Conservation (phyloP, 2,797 vertebrate genomes). For the Cynodonichthys magdalenae region DNA sequence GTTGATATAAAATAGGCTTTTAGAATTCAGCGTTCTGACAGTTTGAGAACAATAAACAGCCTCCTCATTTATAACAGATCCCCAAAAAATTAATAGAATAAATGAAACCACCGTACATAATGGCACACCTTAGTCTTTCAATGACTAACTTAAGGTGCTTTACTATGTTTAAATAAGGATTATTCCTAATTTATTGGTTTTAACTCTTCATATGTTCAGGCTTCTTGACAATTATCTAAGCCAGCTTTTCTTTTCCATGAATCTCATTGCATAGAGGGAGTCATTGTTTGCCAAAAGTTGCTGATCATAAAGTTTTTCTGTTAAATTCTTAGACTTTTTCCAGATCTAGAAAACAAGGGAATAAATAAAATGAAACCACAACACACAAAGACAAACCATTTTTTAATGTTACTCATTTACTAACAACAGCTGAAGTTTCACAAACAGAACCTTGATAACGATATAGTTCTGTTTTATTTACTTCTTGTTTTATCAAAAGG, state of each 20-base stretch:
- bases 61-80: constrained; percentile 5
- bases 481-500: not conserved
- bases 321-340: constrained; percentile 45
- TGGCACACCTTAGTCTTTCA: not conserved
- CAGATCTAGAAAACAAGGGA: not conserved
- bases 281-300: not conserved
- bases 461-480: not conserved
- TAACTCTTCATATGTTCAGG: not conserved
- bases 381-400: not conserved
- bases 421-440: not conserved
- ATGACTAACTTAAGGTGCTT: not conserved
- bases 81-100: constrained; percentile 7
- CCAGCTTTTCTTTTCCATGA: not conserved
- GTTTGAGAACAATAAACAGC: constrained; percentile 51
- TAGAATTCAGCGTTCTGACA: constrained; percentile 47
- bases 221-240: not conserved
- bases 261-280: not conserved
- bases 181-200: not conserved
- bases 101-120: not conserved
- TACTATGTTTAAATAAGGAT: not conserved
- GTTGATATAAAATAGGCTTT: constrained; percentile 59
- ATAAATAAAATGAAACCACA: not conserved
- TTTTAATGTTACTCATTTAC: not conserved
- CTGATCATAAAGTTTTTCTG: constrained; percentile 16
- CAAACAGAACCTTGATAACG: not conserved